Base-by-base conservation (phyloP, 2,113 vertebrate species). In the Xiphophorus hellerii region DNA sequence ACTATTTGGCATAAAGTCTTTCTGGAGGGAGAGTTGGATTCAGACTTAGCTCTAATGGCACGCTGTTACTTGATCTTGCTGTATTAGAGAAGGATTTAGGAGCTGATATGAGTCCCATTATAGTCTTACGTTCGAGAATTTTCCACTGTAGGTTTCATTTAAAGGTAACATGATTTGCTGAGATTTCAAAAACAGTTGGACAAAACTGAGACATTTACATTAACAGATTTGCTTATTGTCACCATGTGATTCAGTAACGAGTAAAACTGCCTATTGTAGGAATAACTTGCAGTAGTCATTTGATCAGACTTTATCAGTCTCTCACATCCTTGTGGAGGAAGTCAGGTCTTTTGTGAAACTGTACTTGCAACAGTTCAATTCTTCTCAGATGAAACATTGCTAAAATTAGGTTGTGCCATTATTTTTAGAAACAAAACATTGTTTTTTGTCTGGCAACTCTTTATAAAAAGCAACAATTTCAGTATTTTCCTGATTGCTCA, bases 1-100 rank as follows among this genome's bases (percentile, higher is more conserved):
- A 71, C 62, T 78, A 81, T 80, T 84, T 82, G 28, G 84, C 80
- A 71, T 8, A 1, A 20, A 69, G 64, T 82, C 66, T 63, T 75
- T 27, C 61, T 54, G 70, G 72, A 66, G 73, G 81, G 65, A 68
- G 15, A 61, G 68, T 73, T 66, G 62, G 73, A 62, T 68, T 86
- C 62, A 83, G 48, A 77, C 80, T 78, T 73, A 77, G 54, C 70
- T 80, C 63, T 63, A 54, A 35, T 62, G 10, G 12, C 74, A 69
- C 37, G 74, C n/a, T 81, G 73, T 30, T 20, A 30, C 74, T 74
- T 80, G 79, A 83, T 73, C 77, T 83, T 81, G 28, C 37, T 58
- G 33, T 77, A 62, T 54, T 27, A 62, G 28, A 69, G 64, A 9
- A 39, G 33, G 84, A 78, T 74, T 81, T 42, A 20, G 72, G 62